Evolutionary conservation across 2,113 vertebrate species (phyloP).

Genomic region (Cebidichthys violaceus): DNA sequence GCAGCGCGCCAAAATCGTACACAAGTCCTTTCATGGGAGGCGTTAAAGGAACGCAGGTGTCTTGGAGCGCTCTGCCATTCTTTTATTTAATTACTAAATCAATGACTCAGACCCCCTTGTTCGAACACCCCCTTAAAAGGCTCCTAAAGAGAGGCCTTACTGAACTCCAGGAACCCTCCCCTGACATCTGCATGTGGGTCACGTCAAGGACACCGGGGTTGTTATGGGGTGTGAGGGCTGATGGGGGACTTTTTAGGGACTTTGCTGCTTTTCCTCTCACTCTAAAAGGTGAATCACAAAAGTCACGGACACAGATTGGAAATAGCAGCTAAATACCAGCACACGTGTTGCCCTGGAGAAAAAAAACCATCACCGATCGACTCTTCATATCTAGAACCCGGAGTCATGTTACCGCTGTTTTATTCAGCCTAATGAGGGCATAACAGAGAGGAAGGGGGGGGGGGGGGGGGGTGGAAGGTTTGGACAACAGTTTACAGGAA

Average conservation of each 20-base stretch:
- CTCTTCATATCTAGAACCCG: constrained; percentile 42
- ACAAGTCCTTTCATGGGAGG: constrained; percentile 34
- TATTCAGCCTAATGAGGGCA: constrained; percentile 37
- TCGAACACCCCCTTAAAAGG: constrained; percentile 34
- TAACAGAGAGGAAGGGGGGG: constrained; percentile 5
- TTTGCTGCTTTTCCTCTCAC: constrained; percentile 66
- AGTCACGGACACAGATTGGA: constrained; percentile 52
- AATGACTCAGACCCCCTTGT: constrained; percentile 54
- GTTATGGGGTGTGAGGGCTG: constrained; percentile 54
- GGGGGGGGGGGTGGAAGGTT: constrained; percentile 15
- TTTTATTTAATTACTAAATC: constrained; percentile 61
- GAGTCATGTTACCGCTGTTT: constrained; percentile 49
- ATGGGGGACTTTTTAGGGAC: constrained; percentile 14
- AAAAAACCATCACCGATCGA: constrained; percentile 42
- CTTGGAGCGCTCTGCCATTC: constrained; percentile 44
- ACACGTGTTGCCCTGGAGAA: constrained; percentile 68
- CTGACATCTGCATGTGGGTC: constrained; percentile 70
- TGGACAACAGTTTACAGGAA: constrained; percentile 28
- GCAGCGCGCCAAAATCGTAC: constrained; percentile 40
- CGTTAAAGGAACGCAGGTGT: constrained; percentile 66
- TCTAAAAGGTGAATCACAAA: constrained; percentile 64
- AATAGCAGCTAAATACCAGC: constrained; percentile 68
- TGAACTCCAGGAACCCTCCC: constrained; percentile 54
- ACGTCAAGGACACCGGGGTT: constrained; percentile 69
- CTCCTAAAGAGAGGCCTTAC: constrained; percentile 22